These are phyloP conservation scores for Euplexia lucipara DNA, from an alignment of 2,888 invertebrate genomes.

Conservation along the genomic window DNA sequence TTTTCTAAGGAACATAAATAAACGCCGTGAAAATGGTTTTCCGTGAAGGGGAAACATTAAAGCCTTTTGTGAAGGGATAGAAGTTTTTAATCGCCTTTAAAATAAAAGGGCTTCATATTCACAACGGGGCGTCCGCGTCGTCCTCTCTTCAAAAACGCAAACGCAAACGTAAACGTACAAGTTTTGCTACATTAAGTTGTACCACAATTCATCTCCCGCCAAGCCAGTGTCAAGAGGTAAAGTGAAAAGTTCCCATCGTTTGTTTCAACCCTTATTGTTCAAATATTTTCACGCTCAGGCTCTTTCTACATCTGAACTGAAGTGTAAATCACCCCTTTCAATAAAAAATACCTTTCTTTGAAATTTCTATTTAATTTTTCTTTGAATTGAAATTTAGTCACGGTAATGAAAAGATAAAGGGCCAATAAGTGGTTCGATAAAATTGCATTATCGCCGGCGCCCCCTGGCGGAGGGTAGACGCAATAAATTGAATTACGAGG, in stretches of 20 bases:
- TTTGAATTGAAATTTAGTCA: slow-evolving; percentile 77
- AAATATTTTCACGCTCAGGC: slow-evolving; percentile 75
- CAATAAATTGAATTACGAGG: slow-evolving; percentile 86
- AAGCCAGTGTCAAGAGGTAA: slow-evolving; percentile 80
- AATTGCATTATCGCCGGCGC: slow-evolving; percentile 86
- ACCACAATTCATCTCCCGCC: slow-evolving; percentile 79
- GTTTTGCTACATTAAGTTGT: slow-evolving; percentile 66
- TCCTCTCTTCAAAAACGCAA: slow-evolving; percentile 66
- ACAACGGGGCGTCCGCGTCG: slow-evolving; percentile 56
- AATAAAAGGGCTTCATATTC: slow-evolving; percentile 73
- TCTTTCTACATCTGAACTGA: slow-evolving; percentile 57
- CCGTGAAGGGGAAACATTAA: slow-evolving; percentile 69
- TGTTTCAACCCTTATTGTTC: slow-evolving; percentile 75
- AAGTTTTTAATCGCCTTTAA: slow-evolving; percentile 81
- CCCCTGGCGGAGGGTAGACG: slow-evolving; percentile 79
- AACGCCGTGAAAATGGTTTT: slow-evolving; percentile 57
- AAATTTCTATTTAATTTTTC: no score
- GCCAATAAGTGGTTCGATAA: slow-evolving; percentile 88
- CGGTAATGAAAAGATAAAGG: slow-evolving; percentile 86
- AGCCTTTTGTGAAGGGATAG: slow-evolving; percentile 70
- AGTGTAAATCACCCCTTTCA: slow-evolving; percentile 59
- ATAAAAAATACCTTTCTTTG: slow-evolving; percentile 61
- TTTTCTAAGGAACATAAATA: slow-evolving; percentile 54
- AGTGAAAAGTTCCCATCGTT: slow-evolving; percentile 82
- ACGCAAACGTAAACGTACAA: slow-evolving; percentile 66